Evolutionary conservation across 2,113 vertebrate species (phyloP).

Genomic region (Oreochromis tanganicae): DNA sequence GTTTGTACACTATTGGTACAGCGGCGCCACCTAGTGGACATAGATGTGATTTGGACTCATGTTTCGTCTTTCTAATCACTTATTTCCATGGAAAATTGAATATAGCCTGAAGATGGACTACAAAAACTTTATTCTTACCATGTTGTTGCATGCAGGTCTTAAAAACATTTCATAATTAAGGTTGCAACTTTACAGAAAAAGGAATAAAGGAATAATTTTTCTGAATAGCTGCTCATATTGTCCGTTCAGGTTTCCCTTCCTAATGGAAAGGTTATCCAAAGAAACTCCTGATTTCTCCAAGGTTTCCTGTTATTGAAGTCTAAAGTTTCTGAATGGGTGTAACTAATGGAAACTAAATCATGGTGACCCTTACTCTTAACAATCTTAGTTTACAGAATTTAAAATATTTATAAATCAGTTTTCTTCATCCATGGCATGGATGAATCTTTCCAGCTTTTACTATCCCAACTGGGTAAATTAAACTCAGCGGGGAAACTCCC

Average conservation of each 20-base stretch:
- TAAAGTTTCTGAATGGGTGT: not conserved
- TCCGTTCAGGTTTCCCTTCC: not conserved
- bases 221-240: not conserved
- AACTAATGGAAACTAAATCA: not conserved
- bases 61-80: not conserved
- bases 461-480: not conserved
- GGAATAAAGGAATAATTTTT: accelerated
- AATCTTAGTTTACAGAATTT: not conserved
- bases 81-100: not conserved
- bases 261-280: not conserved
- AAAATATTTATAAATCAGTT: not conserved
- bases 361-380: not conserved
- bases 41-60: not conserved
- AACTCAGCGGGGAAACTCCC: not conserved
- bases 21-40: constrained; percentile 7
- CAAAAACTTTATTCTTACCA: not conserved
- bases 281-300: not conserved
- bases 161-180: not conserved
- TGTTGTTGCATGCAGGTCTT: not conserved
- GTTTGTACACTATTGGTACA: not conserved
- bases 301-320: not conserved
- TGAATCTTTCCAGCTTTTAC: not conserved
- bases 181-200: not conserved
- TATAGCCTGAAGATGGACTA: not conserved
- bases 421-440: not conserved